These are phyloP conservation scores for Rhamphomyia laevipes DNA, from an alignment of 2,888 invertebrate species.

Conservation along the genomic window DNA sequence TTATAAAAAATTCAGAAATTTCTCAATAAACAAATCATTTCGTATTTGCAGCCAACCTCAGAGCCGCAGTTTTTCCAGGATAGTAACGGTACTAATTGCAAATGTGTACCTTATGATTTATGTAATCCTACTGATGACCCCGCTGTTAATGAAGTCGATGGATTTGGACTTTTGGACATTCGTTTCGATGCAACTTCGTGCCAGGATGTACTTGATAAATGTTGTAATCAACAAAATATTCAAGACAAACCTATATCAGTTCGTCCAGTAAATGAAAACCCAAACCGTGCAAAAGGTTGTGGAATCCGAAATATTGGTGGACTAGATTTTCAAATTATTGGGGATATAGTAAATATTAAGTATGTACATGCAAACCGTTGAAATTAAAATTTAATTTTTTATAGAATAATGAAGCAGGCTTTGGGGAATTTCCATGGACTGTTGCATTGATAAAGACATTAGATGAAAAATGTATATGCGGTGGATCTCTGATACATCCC, in stretches of 20 bases:
- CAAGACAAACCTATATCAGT: conserved; percentile 23
- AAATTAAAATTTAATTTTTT: no score
- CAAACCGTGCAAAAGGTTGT: conserved; percentile 40
- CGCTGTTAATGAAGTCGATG: conserved; percentile 43
- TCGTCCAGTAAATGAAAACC: conserved; percentile 31
- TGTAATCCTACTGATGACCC: conserved; percentile 54
- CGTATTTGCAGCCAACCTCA: conserved; percentile 16
- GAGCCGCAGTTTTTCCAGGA: conserved; percentile 20
- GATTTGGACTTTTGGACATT: conserved; percentile 63
- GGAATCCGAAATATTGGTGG: conserved; percentile 48
- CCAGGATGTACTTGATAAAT: conserved; percentile 60
- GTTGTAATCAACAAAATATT: conserved; percentile 42
- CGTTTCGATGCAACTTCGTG: conserved; percentile 53
- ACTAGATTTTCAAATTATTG: conserved; percentile 44
- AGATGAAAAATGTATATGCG: conserved; percentile 39
- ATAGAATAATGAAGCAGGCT: conserved; percentile 43
- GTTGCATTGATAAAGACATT: conserved; percentile 37
- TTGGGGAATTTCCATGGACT: conserved; percentile 42
- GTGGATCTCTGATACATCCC: conserved; percentile 32
- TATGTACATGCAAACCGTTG: no score
- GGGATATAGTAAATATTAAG: conserved; percentile 34
- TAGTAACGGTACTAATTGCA: conserved; percentile 43
- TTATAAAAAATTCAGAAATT: no score
- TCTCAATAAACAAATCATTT: no score
- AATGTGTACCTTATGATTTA: conserved; percentile 71